These are phyloP conservation scores for Thyatira batis DNA, from an alignment of 2,888 invertebrate species.

Conservation along the genomic window DNA sequence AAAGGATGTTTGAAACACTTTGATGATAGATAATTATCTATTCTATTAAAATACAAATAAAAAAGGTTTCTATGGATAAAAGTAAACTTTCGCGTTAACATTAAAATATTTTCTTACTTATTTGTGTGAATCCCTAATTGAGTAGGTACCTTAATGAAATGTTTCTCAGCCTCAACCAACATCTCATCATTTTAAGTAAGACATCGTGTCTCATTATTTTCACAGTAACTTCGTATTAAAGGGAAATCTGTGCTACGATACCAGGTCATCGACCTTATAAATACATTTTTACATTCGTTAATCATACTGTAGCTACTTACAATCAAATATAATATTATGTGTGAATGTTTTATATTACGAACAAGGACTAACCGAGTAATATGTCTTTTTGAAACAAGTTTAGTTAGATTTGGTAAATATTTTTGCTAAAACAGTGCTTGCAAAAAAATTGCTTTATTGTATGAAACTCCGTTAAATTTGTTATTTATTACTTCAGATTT, in stretches of 20 bases:
- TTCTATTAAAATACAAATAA: too few relatives aligned
- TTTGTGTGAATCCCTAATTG: too few relatives aligned
- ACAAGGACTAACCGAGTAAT: slow-evolving; percentile 1
- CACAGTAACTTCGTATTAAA: not conserved
- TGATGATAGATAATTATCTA: too few relatives aligned
- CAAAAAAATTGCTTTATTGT: not conserved
- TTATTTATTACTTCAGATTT: too few relatives aligned
- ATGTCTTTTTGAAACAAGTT: not conserved
- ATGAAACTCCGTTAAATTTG: too few relatives aligned
- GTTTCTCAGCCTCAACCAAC: too few relatives aligned
- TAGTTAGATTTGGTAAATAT: not conserved
- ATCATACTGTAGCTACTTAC: slow-evolving; percentile 2
- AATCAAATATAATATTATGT: slow-evolving; percentile 7
- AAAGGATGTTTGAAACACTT: not conserved
- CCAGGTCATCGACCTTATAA: not conserved
- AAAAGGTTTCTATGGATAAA: too few relatives aligned
- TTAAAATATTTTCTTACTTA: too few relatives aligned
- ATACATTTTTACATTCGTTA: not conserved
- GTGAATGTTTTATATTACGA: not conserved
- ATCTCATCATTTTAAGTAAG: not conserved
- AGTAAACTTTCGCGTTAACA: too few relatives aligned
- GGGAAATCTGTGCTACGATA: not conserved
- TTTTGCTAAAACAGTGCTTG: not conserved
- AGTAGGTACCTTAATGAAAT: too few relatives aligned
- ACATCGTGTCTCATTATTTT: not conserved